Conservation (phyloP, 2,888 invertebrate genomes). For the Laothoe populi region DNA sequence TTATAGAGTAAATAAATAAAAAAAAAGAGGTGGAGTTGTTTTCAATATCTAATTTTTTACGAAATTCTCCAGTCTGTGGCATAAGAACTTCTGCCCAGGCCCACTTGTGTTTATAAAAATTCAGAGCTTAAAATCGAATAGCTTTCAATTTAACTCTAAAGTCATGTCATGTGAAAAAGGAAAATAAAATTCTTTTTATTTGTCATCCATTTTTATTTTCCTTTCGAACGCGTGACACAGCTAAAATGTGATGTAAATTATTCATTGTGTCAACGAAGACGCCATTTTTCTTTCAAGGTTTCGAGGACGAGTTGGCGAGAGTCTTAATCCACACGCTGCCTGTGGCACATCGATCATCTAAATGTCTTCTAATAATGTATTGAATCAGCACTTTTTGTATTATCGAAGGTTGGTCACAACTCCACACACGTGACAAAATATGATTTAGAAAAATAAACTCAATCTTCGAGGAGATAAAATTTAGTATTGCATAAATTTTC, state of each 20-base stretch:
- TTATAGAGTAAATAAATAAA: too few relatives aligned
- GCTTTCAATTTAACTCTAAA: background rate
- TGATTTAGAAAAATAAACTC: background rate
- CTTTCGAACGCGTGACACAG: background rate
- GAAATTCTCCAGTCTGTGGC: too few relatives aligned
- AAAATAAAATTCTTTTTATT: background rate
- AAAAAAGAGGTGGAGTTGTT: too few relatives aligned
- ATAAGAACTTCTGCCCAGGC: too few relatives aligned
- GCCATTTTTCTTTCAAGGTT: constrained; percentile 2
- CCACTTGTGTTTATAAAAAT: too few relatives aligned
- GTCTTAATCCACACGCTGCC: constrained; percentile 1
- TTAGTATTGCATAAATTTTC: background rate
- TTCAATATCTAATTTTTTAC: too few relatives aligned
- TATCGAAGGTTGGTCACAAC: constrained; percentile 21
- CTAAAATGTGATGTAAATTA: background rate
- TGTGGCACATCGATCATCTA: constrained; percentile 32
- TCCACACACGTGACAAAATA: background rate
- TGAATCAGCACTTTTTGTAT: constrained; percentile 31
- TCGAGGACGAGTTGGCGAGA: background rate
- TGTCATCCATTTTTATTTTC: constrained; percentile 3
- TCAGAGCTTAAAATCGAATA: too few relatives aligned
- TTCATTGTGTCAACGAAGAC: constrained; percentile 2
- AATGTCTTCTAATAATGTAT: constrained; percentile 30
- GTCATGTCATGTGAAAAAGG: background rate
- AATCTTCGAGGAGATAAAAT: background rate